Evolutionary conservation across 2,113 vertebrate species (phyloP).

Genomic region (Anolis sagrei): DNA sequence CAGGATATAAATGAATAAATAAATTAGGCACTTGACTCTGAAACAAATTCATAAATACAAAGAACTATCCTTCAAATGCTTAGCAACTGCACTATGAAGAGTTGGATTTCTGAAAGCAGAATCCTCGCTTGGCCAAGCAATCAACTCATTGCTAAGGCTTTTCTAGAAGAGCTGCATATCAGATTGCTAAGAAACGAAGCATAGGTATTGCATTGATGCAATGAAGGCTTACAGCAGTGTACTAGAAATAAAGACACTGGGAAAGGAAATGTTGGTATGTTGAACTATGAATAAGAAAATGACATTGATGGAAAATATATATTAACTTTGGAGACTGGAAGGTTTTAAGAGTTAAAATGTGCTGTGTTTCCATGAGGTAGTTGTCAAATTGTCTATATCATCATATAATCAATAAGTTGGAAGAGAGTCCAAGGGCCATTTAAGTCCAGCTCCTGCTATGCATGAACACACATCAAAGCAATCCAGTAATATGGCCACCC

Average conservation of each 20-base stretch:
- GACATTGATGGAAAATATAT: constrained; percentile 29
- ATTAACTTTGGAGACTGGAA: constrained; percentile 27
- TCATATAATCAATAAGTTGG: too few species aligned
- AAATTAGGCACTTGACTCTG: background rate
- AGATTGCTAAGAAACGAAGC: background rate
- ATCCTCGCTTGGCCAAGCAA: background rate
- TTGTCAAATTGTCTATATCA: background rate
- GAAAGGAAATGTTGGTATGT: constrained; percentile 11
- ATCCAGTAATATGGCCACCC: too few species aligned
- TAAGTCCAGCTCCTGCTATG: too few species aligned
- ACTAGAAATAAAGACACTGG: background rate
- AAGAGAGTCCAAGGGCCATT: too few species aligned
- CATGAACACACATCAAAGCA: too few species aligned
- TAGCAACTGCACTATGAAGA: background rate
- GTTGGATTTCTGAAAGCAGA: background rate
- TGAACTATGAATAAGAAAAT: constrained; percentile 15
- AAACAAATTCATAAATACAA: background rate
- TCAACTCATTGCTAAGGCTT: too few species aligned
- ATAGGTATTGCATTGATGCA: background rate
- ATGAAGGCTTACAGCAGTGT: background rate
- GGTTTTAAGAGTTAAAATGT: constrained; percentile 25
- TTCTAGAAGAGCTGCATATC: background rate
- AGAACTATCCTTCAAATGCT: background rate
- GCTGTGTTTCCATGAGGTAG: background rate
- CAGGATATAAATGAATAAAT: too few species aligned